A percentile compares a stretch with the other conserved stretches of the same genome.
These are phyloP conservation scores for Rhabditoides inermis DNA, from an alignment of 2,888 invertebrate species.

Conservation along the genomic window DNA sequence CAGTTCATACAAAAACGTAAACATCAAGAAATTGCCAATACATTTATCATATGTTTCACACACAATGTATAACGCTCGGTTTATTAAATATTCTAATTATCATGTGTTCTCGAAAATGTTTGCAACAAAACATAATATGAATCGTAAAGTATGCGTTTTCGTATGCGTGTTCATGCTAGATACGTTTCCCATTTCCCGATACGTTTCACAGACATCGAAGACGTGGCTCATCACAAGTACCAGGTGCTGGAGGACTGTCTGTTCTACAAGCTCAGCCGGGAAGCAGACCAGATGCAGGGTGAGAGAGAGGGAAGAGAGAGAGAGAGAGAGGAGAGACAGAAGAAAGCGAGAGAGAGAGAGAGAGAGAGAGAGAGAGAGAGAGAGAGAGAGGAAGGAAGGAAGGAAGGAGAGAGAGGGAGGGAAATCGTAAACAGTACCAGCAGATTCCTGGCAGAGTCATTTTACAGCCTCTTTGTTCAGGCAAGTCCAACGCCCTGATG, in stretches of 20 bases:
- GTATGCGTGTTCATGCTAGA: no score
- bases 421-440: neutral
- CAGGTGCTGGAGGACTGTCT: slow-evolving; percentile 41
- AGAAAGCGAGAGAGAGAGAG: neutral
- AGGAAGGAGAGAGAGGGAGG: neutral
- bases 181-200: no score
- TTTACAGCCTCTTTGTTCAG: slow-evolving; percentile 9
- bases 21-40: no score
- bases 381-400: neutral
- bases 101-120: no score
- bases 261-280: slow-evolving; percentile 40
- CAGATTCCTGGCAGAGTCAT: neutral
- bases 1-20: no score
- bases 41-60: no score
- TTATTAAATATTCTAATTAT: no score
- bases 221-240: slow-evolving; percentile 43
- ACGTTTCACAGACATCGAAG: slow-evolving; percentile 42
- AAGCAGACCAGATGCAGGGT: slow-evolving; percentile 40
- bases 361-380: neutral
- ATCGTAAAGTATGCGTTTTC: no score
- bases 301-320: neutral
- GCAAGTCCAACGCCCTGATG: slow-evolving; percentile 38
- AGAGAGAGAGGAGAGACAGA: neutral
- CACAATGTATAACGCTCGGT: no score
- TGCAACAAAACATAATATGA: no score